Conservation (phyloP, 2,888 invertebrate genomes). For the Camponotus fellah region DNA sequence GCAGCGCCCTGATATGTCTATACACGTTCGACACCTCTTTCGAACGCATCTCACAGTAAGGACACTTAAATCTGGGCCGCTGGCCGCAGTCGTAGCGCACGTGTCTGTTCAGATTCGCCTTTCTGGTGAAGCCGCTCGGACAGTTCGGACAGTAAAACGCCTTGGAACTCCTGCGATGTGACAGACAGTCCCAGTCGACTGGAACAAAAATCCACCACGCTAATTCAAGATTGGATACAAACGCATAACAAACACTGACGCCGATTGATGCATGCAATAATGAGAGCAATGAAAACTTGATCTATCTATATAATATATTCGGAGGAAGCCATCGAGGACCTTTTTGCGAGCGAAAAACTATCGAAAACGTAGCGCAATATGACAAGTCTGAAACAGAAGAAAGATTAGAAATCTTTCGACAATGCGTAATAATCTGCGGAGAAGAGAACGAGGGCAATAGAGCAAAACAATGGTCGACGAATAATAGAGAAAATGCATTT, state of each 20-base stretch:
- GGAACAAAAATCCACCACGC: conserved; percentile 63
- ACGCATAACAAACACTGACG: neutral
- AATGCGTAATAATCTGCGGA: neutral
- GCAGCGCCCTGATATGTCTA: conserved; percentile 69
- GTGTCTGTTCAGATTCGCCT: conserved; percentile 71
- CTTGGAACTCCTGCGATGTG: conserved; percentile 51
- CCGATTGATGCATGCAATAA: conserved; percentile 54
- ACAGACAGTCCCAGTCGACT: conserved; percentile 13
- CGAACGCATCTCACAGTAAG: conserved; percentile 64
- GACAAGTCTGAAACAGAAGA: neutral
- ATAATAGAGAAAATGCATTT: neutral
- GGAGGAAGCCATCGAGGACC: neutral
- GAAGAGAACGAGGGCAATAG: neutral
- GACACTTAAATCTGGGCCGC: conserved; percentile 73
- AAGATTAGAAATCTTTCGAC: neutral
- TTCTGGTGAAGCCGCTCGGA: conserved; percentile 74
- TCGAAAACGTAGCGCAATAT: neutral
- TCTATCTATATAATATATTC: neutral
- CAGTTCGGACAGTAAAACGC: conserved; percentile 71
- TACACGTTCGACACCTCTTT: conserved; percentile 71
- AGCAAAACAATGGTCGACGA: neutral
- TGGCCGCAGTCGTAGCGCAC: conserved; percentile 75
- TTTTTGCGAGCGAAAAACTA: neutral
- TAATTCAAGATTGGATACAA: conserved; percentile 45
- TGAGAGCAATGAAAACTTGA: neutral